These are phyloP conservation scores for Amblyjoppa proteus DNA, from an alignment of 2,888 invertebrate species.

Conservation along the genomic window DNA sequence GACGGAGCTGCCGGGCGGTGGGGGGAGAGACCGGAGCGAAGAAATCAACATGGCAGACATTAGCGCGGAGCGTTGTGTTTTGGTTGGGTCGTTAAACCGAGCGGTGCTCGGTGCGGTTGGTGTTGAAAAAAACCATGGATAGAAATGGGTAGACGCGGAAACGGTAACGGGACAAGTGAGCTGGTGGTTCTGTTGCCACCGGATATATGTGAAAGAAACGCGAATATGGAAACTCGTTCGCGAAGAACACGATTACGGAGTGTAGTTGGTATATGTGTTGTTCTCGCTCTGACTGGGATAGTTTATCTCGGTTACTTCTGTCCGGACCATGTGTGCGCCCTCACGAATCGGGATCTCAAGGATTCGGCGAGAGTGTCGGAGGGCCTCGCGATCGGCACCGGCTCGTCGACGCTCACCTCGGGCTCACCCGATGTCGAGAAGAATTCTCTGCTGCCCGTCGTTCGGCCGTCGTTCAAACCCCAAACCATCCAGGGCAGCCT, in stretches of 20 bases:
- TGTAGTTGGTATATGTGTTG: slow-evolving; percentile 93
- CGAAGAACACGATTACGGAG: slow-evolving; percentile 90
- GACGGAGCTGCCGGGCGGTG: background rate
- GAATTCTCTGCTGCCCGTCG: slow-evolving; percentile 77
- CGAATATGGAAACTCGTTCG: slow-evolving; percentile 91
- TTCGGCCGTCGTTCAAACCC: slow-evolving; percentile 81
- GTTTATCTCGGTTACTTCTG: slow-evolving; percentile 96
- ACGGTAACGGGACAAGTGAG: slow-evolving; percentile 78
- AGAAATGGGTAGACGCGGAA: slow-evolving; percentile 79
- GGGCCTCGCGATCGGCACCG: slow-evolving; percentile 74
- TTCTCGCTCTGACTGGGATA: slow-evolving; percentile 93
- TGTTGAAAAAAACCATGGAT: slow-evolving; percentile 71
- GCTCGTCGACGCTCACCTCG: slow-evolving; percentile 74
- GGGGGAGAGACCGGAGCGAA: slow-evolving; percentile 43
- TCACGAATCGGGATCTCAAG: slow-evolving; percentile 88
- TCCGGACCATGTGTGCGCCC: slow-evolving; percentile 94
- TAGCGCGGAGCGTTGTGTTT: slow-evolving; percentile 62
- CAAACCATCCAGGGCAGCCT: slow-evolving; percentile 86
- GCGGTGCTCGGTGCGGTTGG: slow-evolving; percentile 48
- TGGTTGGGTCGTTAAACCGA: slow-evolving; percentile 61
- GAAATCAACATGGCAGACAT: slow-evolving; percentile 68
- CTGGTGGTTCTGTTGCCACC: slow-evolving; percentile 67
- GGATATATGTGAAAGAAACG: slow-evolving; percentile 69
- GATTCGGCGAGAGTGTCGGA: slow-evolving; percentile 79
- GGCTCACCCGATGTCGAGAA: slow-evolving; percentile 78